phyloP scores from a whole-genome alignment of 1,140 invertebrate genomes.

The Megalopta genalis region DNA sequence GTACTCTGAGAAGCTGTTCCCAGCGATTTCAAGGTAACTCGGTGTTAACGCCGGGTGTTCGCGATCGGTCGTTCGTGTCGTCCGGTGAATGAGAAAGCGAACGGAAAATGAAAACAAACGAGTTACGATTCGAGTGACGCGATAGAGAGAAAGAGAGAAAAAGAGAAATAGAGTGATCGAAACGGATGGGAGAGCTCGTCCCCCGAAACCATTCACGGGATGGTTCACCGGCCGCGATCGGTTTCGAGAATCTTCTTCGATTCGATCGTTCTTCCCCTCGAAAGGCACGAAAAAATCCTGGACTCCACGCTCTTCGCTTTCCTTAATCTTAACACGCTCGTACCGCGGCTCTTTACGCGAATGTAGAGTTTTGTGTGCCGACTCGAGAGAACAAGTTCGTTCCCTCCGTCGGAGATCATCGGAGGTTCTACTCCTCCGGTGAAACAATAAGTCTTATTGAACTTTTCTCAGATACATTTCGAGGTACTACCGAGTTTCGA shows the following conservation, averaged over 20 bases:
- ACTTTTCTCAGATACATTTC: too few species aligned
- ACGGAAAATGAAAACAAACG: slow-evolving; percentile 13
- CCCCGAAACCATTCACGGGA: too few species aligned
- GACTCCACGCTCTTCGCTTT: slow-evolving; percentile 38
- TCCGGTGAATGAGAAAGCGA: slow-evolving; percentile 15
- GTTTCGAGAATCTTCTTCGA: slow-evolving; percentile 18
- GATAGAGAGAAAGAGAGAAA: background rate
- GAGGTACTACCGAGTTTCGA: too few species aligned
- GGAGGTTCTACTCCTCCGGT: background rate
- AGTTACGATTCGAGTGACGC: background rate
- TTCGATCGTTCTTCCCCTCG: slow-evolving; percentile 56
- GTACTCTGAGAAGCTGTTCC: background rate
- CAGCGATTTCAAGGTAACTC: background rate
- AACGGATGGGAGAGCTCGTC: too few species aligned
- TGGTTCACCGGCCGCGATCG: slow-evolving; percentile 30
- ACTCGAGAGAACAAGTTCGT: too few species aligned
- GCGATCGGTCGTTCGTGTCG: slow-evolving; percentile 2
- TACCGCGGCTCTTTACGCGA: slow-evolving; percentile 11
- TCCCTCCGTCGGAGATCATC: background rate
- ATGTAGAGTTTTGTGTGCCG: background rate
- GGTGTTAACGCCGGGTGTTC: background rate
- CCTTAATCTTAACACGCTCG: slow-evolving; percentile 29
- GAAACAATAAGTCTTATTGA: too few species aligned
- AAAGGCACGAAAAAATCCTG: slow-evolving; percentile 60
- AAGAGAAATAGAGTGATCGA: background rate